Conservation (phyloP, 2,797 vertebrate genomes). For the Peromyscus attwateri region DNA sequence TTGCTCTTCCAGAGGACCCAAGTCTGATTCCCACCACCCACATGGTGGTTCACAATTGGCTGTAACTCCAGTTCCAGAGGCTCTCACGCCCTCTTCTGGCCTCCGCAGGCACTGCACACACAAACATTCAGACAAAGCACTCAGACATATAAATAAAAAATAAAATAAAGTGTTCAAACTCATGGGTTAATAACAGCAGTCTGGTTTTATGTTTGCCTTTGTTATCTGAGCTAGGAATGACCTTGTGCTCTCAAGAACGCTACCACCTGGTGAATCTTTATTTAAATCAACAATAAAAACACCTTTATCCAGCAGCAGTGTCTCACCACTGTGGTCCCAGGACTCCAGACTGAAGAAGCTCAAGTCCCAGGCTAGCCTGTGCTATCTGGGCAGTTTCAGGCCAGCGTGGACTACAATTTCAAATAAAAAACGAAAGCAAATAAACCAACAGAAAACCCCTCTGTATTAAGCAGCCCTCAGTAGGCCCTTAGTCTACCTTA, state of each 20-base stretch:
- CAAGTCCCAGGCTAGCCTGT: not conserved
- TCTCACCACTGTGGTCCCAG: not conserved
- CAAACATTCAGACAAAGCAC: not conserved
- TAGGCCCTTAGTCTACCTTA: not conserved
- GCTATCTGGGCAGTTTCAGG: not conserved
- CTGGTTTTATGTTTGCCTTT: not conserved
- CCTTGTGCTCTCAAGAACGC: not conserved
- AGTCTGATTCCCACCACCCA: not conserved
- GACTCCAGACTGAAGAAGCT: not conserved
- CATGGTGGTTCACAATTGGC: not conserved
- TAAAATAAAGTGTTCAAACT: not conserved
- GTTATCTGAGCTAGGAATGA: not conserved
- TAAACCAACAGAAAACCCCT: not conserved
- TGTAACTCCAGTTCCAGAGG: not conserved
- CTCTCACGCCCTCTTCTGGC: not conserved
- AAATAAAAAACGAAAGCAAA: not conserved
- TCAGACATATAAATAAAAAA: not conserved
- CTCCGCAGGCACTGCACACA: not conserved
- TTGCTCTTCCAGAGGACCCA: not conserved
- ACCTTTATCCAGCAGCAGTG: not conserved
- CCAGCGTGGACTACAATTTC: not conserved
- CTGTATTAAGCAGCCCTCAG: constrained; percentile 16
- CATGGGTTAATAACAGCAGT: not conserved
- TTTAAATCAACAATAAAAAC: not conserved
- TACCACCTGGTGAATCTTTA: not conserved